Evolutionary conservation across 2,797 vertebrate genomes (phyloP).

Genomic region (Trachurus trachurus): DNA sequence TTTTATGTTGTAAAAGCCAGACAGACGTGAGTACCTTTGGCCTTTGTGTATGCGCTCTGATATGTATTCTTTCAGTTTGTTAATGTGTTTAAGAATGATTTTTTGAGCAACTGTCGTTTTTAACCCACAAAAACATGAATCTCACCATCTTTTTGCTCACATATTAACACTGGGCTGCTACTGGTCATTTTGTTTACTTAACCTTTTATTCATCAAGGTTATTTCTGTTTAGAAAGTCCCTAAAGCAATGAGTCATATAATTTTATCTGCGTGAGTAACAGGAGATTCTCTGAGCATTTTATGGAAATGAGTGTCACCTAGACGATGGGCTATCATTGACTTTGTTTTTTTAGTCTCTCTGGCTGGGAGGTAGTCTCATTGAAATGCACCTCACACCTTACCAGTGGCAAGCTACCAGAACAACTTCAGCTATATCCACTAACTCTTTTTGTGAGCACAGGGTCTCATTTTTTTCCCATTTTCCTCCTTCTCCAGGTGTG

Average conservation of each 20-base stretch:
- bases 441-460: constrained; percentile 24
- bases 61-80: neutral
- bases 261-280: constrained; percentile 71
- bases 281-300: constrained; percentile 68
- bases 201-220: constrained; percentile 71
- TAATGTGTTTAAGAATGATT: neutral
- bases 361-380: constrained; percentile 72
- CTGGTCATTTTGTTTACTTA: constrained; percentile 45
- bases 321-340: constrained; percentile 70
- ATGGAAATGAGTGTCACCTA: constrained; percentile 72
- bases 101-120: constrained; percentile 1
- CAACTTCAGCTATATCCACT: constrained; percentile 36
- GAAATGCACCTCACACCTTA: constrained; percentile 71
- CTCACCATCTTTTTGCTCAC: constrained; percentile 6
- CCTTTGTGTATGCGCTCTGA: no score
- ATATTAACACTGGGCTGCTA: constrained; percentile 20
- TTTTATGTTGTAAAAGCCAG: no score
- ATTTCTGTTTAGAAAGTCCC: constrained; percentile 56
- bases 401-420: constrained; percentile 42
- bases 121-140: constrained; percentile 8
- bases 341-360: constrained; percentile 63
- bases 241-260: constrained; percentile 67
- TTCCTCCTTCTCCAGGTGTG: constrained; percentile 88
- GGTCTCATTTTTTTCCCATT: constrained; percentile 11
- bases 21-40: no score